Percentiles rank a stretch among this genome's conserved stretches.
These are phyloP conservation scores for Biston betularia DNA, from an alignment of 2,888 invertebrate genomes.

Conservation along the genomic window DNA sequence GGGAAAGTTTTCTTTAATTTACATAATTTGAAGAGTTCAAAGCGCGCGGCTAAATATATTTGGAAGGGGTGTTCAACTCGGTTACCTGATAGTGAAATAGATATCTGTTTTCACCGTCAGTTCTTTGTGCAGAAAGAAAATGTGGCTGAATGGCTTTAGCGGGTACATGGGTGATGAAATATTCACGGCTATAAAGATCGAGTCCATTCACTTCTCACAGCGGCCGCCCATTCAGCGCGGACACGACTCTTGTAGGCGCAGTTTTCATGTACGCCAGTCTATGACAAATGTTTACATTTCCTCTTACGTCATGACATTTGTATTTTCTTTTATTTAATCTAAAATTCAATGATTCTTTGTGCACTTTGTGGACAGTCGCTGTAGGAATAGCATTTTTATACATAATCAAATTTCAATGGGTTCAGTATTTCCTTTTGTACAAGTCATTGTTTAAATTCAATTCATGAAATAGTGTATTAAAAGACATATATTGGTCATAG, in stretches of 20 bases:
- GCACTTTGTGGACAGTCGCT: no score
- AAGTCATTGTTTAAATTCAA: no score
- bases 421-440: no score
- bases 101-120: conserved; percentile 16
- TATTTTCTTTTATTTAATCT: no score
- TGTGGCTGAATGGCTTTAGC: conserved; percentile 5
- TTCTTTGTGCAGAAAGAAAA: conserved; percentile 15
- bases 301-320: no score
- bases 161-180: background rate
- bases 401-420: no score
- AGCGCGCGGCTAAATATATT: conserved; percentile 50
- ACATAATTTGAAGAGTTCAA: conserved; percentile 58
- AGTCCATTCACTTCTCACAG: background rate
- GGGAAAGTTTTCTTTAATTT: conserved; percentile 59
- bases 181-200: conserved; percentile 4
- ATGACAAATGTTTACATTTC: background rate
- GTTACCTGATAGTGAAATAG: conserved; percentile 15
- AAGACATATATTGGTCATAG: no score
- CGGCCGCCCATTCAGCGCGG: background rate
- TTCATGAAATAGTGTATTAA: no score
- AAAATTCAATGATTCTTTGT: no score
- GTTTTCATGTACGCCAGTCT: background rate
- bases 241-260: background rate
- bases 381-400: no score
- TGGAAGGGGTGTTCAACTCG: conserved; percentile 37